Percentiles rank a stretch among this genome's conserved stretches.
Evolutionary conservation across 2,797 vertebrate species (phyloP).

Genomic region (Lacerta viridis): DNA sequence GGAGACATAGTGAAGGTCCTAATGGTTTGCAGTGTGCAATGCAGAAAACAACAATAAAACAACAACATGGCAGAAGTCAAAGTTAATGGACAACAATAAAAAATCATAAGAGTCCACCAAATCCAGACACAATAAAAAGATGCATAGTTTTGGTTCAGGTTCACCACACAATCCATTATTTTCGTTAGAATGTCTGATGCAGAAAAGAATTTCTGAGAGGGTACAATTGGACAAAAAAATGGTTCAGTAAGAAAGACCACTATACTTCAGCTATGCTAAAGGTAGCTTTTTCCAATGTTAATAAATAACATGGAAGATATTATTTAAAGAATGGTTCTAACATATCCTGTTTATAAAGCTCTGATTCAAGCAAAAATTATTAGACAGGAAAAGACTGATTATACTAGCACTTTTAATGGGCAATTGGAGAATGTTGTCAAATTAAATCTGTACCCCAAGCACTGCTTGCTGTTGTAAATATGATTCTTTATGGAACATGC

Average conservation of each 20-base stretch:
- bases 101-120: background rate
- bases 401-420: constrained; percentile 38
- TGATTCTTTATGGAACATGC: constrained; percentile 32
- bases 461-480: constrained; percentile 31
- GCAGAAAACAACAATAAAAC: no score
- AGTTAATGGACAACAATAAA: background rate
- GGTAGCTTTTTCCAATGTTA: background rate
- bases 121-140: background rate
- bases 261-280: background rate
- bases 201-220: background rate
- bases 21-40: background rate
- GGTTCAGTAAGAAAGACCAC: background rate
- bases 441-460: constrained; percentile 25
- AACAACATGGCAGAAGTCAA: background rate
- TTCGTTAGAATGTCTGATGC: background rate
- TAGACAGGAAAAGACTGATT: constrained; percentile 21
- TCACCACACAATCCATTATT: background rate
- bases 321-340: constrained; percentile 21
- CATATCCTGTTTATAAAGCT: constrained; percentile 6
- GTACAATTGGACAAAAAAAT: background rate
- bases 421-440: constrained; percentile 33
- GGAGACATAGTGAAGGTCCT: background rate
- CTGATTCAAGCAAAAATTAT: constrained; percentile 22
- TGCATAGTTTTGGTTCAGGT: background rate
- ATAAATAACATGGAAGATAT: background rate